Percentiles rank a stretch among this genome's conserved stretches.
These are phyloP conservation scores for Oxyruncus cristatus DNA, from an alignment of 2,113 vertebrate species.

Conservation along the genomic window DNA sequence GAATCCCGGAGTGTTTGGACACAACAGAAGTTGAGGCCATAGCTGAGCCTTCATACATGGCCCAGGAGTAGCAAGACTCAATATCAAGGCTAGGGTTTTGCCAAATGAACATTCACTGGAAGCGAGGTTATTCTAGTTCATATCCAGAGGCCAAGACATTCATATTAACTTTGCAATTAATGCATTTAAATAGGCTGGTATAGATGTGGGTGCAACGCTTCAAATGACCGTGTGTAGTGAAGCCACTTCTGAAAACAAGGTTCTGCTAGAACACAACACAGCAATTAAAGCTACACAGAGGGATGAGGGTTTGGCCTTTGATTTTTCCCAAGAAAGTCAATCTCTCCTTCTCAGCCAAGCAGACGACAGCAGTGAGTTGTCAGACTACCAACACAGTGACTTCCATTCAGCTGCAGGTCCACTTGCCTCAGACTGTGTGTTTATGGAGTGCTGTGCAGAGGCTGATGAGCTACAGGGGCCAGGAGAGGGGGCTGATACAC, in stretches of 20 bases:
- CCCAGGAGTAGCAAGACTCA: neutral
- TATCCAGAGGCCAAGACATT: neutral
- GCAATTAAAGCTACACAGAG: neutral
- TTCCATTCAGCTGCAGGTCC: neutral
- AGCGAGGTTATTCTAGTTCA: neutral
- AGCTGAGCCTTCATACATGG: neutral
- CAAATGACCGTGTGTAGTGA: neutral
- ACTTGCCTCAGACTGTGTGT: neutral
- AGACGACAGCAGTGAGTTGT: neutral
- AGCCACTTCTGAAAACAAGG: neutral
- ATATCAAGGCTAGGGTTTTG: neutral
- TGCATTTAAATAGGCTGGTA: neutral
- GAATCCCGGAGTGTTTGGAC: neutral
- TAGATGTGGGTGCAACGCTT: neutral
- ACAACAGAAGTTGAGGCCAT: neutral
- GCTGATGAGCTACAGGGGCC: neutral
- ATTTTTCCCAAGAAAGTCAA: neutral
- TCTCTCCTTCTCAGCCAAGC: neutral
- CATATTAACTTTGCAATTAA: neutral
- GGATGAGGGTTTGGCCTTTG: neutral
- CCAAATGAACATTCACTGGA: neutral
- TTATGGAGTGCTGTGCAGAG: neutral
- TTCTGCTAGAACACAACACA: neutral
- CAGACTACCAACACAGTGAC: neutral
- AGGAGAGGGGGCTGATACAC: neutral